Evolutionary conservation across 2,113 vertebrate species (phyloP), one percentile per base, ranked within the genome.

Genomic region (Hipposideros armiger): DNA sequence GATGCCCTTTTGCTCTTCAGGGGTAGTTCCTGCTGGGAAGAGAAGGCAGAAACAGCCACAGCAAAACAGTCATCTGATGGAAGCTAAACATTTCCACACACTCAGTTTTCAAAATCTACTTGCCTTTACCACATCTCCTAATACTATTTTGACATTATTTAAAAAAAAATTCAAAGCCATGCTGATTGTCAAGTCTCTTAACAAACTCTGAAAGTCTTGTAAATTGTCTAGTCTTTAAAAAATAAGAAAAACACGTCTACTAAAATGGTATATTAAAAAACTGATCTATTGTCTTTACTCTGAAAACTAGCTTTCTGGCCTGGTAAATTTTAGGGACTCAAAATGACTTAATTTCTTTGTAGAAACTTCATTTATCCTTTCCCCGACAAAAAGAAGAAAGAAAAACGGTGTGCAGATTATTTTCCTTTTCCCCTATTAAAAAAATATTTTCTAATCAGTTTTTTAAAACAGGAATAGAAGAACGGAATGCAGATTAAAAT

Each of bases 151-250:
- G 64, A 80, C 36, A 78, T 4, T 92, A 56, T 36, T 83, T 26
- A 20, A 81, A 60, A 72, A 70, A 50, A 94, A 80, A 30, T 32
- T 30, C 72, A 90, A 93, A 97, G 76, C 24, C 22, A 90, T 20
- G 47, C 62, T 60, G 72, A 94, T 22, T 11, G 74, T 80, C 45
- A 94, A 84, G 19, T 64, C 16, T 96, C 64, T 32, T 50, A 74
- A 72, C 40, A 92, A 97, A 96, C 54, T 62, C 47, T 90, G 66
- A 92, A 95, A 64, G 28, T 4, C 67, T n/a, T 95, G 2, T 81
- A 88, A 96, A 40, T 70, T 90, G 30, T 69, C 58, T 30, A 74
- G 28, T 67, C 47, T 94, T 94, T 80, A 91, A 93, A 96, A 60
- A 60, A 60, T 28, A 62, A 62, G 28, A 32, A 19, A 81, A 90